Evolutionary conservation across 2,888 invertebrate genomes (phyloP), one percentile per base, ranked within the genome.

Genomic region (Julus scandinavius): DNA sequence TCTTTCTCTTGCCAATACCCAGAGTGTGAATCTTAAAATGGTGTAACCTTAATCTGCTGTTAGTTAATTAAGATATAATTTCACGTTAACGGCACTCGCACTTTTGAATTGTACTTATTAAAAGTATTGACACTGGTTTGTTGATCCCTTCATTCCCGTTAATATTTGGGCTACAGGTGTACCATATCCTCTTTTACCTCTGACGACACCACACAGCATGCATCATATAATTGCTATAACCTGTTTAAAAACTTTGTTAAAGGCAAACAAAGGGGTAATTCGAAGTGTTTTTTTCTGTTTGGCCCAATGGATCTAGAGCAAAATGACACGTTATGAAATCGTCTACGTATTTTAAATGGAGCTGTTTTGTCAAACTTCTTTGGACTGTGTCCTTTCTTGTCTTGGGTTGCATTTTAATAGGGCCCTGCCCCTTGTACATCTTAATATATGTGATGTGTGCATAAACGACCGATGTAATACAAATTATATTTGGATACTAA

Each of bases 31-130:
- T 50, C 50, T n/a, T 50, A 17, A 15, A 49, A 38, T 54, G n/a
- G 17, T 50, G 54, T 49, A 54, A 86, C 87, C 54, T 86, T 50
- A 50, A 50, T 86, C 49, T 15, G 13, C 63, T 63, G 63, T 17
- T 2, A n/a, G n/a, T n/a, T 63, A 63, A 63, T 63, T 54, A 63
- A n/a, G 85, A 85, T 17, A 45, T 85, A 45, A 41, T 85, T 84
- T 49, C 41, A 17, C 85, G 49, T 85, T 41, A 85, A 85, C 63
- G 63, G n/a, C 85, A 45, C n/a, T 85, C 38, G n/a, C 41, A 85
- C 17, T 85, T 85, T 85, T 41, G 85, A n/a, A 85, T 85, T 85
- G n/a, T 85, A 49, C 49, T 85, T 41, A 85, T 63, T 63, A 63
- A n/a, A 17, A n/a, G n/a, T 63, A n/a, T 63, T 63, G 63, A n/a